Evolutionary conservation across 2,113 vertebrate genomes (phyloP), one percentile per base, ranked within the genome.

Genomic region (Arenaria interpres): DNA sequence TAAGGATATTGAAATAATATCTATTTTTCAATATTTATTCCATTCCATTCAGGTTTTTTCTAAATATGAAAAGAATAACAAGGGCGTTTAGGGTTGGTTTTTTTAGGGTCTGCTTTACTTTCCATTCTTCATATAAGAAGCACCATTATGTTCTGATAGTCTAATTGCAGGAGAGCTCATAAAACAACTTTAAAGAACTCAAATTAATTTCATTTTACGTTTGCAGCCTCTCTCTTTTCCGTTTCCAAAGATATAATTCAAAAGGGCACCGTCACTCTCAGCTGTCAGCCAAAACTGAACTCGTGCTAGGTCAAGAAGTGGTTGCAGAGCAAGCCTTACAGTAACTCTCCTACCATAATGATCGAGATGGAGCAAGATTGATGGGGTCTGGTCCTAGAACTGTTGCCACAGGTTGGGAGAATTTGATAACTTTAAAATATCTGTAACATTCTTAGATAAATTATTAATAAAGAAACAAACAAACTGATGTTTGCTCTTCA

Each of bases 391-490:
- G 48, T 73, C 78, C 75, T 76, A 41, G 57, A 63, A 86, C 92
- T n/a, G 63, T 62, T n/a, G 5, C 48, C 73, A 85, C 41, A 75
- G 16, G 10, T 2, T 69, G 66, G 71, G 7, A 79, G 67, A 93
- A 66, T 66, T 85, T 32, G 62, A 88, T 63, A 95, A 76, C 57
- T 85, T 91, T 62, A 67, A 85, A 74, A 81, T 80, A 71, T 76
- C 68, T 71, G 84, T 45, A 90, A 81, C 76, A 85, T 89, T 94
- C 88, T 71, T 12, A 75, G 94, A 94, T 97, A 89, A 97, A 97
- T 96, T 97, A 97, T 97, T 97, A 96, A 94, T 95, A 93, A 95
- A 82, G 94, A 91, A 95, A 75, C 91, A 97, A 96, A 96, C 93
- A 93, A 91, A 68, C 24, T 32, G 19, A 62, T 95, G 67, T 97